phyloP scores from a whole-genome alignment of 1,140 invertebrate species.

The Papilio dardanus region DNA sequence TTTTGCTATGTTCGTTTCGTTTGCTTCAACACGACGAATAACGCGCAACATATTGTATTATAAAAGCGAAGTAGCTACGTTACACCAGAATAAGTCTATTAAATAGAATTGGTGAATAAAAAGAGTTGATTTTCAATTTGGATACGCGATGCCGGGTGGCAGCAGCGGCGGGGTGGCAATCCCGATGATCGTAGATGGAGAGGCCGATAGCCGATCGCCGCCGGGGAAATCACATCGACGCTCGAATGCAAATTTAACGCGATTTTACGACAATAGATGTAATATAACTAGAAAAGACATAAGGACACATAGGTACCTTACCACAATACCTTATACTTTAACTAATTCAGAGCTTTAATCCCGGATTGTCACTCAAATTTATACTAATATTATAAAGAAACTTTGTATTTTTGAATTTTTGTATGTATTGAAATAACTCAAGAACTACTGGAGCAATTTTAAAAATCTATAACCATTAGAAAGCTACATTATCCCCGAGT shows the following conservation, averaged over 20 bases:
- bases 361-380: too few species aligned
- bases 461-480: too few species aligned
- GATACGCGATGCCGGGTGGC: conserved; percentile 53
- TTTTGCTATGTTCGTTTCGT: too few species aligned
- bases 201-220: conserved; percentile 57
- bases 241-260: conserved; percentile 64
- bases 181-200: conserved; percentile 55
- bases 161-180: conserved; percentile 56
- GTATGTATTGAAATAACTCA: too few species aligned
- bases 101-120: conserved; percentile 58
- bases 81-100: conserved; percentile 48
- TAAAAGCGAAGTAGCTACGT: not conserved
- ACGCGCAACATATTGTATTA: not conserved
- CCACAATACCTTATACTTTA: too few species aligned
- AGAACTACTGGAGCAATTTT: too few species aligned
- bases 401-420: too few species aligned
- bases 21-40: too few species aligned
- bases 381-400: too few species aligned
- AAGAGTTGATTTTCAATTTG: conserved; percentile 73
- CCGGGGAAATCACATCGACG: conserved; percentile 62
- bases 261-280: conserved; percentile 30
- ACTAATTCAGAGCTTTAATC: not conserved
- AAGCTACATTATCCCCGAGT: too few species aligned
- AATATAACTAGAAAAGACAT: conserved; percentile 12
- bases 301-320: too few species aligned